These are phyloP conservation scores for Drosophila nr. medialis DNA, from an alignment of 2,888 invertebrate species.

Conservation along the genomic window DNA sequence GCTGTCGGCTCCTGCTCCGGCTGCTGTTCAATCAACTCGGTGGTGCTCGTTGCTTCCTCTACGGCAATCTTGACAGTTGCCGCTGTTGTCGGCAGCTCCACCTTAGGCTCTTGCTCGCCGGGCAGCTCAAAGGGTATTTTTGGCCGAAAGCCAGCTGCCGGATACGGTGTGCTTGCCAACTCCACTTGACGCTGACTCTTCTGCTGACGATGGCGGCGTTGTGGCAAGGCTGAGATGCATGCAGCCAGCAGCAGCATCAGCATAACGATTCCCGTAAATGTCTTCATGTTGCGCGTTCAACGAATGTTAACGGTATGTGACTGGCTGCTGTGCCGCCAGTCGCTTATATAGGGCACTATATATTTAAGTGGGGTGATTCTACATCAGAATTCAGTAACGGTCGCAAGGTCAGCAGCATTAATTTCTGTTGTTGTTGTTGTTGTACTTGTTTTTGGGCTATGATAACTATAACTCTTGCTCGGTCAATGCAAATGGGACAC, in stretches of 20 bases:
- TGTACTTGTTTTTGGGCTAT: slow-evolving; percentile 51
- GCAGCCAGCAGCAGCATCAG: slow-evolving; percentile 54
- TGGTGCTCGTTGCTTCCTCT: slow-evolving; percentile 47
- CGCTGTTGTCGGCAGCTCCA: slow-evolving; percentile 48
- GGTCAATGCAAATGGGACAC: slow-evolving; percentile 67
- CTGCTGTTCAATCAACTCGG: slow-evolving; percentile 42
- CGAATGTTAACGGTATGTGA: slow-evolving; percentile 72
- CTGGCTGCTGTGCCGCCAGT: slow-evolving; percentile 68
- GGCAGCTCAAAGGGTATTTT: slow-evolving; percentile 77
- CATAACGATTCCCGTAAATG: slow-evolving; percentile 45
- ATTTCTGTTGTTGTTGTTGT: slow-evolving; percentile 1
- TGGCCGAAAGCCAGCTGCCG: slow-evolving; percentile 81
- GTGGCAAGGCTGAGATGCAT: slow-evolving; percentile 57
- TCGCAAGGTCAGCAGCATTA: slow-evolving; percentile 67
- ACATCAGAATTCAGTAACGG: slow-evolving; percentile 81
- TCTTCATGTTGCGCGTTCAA: slow-evolving; percentile 59
- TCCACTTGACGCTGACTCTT: slow-evolving; percentile 75
- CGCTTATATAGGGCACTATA: slow-evolving; percentile 55
- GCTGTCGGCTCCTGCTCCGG: slow-evolving; percentile 32
- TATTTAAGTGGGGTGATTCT: slow-evolving; percentile 51
- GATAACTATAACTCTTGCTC: slow-evolving; percentile 71
- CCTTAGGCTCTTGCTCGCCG: slow-evolving; percentile 59
- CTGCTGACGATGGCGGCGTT: slow-evolving; percentile 28
- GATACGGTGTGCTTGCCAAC: slow-evolving; percentile 77
- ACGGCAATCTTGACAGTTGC: slow-evolving; percentile 41